Conservation (phyloP, 2,888 invertebrate species). For the Melolontha melolontha region DNA sequence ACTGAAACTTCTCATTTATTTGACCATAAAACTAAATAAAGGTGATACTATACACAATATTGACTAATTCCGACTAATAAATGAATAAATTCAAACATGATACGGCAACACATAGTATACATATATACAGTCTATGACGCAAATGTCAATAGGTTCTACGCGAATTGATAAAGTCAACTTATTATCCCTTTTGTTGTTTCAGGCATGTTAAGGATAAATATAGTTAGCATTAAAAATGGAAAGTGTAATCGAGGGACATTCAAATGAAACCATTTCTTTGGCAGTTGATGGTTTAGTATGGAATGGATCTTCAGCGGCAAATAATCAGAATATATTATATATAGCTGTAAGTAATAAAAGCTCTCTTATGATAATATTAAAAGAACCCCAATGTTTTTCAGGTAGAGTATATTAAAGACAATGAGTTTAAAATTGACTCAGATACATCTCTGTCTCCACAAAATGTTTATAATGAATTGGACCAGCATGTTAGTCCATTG, state of each 20-base stretch:
- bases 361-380: not conserved
- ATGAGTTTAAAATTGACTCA: slow-evolving; percentile 56
- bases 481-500: slow-evolving; percentile 62
- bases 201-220: slow-evolving; percentile 23
- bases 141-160: no score
- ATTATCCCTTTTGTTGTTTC: not conserved
- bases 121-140: no score
- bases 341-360: slow-evolving; percentile 59
- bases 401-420: slow-evolving; percentile 63
- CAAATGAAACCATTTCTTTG: slow-evolving; percentile 54
- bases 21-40: no score
- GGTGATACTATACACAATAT: no score
- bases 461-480: slow-evolving; percentile 54
- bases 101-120: no score
- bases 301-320: slow-evolving; percentile 45
- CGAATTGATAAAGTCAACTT: no score
- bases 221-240: slow-evolving; percentile 54
- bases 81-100: no score
- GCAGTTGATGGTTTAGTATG: slow-evolving; percentile 55
- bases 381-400: slow-evolving; percentile 36
- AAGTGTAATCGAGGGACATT: slow-evolving; percentile 55
- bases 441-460: slow-evolving; percentile 50
- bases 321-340: slow-evolving; percentile 58
- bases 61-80: no score
- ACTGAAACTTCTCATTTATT: not conserved